Evolutionary conservation across 2,113 vertebrate genomes (phyloP).

Genomic region (Sorex fumeus): DNA sequence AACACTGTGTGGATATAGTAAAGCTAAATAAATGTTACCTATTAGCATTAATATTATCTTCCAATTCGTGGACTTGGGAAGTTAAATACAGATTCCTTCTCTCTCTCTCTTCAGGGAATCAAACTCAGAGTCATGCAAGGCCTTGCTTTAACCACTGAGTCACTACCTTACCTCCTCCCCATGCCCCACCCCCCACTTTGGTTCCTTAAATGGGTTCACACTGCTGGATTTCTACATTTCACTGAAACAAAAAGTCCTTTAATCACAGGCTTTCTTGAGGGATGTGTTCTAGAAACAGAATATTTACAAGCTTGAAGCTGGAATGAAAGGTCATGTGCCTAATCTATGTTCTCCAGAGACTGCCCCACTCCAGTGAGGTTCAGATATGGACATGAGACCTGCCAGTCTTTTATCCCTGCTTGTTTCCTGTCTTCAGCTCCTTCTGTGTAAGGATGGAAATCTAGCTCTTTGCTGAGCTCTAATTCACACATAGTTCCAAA

Average conservation of each 20-base stretch:
- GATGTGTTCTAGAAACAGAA: constrained; percentile 10
- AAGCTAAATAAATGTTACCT: constrained; percentile 33
- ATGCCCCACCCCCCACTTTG: not conserved
- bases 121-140: no score
- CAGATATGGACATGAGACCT: not conserved
- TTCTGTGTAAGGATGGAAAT: not conserved
- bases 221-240: constrained; percentile 8
- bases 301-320: not conserved
- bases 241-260: constrained; percentile 3
- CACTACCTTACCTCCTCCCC: no score
- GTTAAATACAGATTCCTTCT: not conserved
- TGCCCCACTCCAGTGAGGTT: not conserved
- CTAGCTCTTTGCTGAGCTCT: not conserved
- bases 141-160: no score
- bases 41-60: not conserved
- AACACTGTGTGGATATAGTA: not conserved
- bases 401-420: not conserved
- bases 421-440: not conserved
- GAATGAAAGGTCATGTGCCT: not conserved
- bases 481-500: constrained; percentile 1
- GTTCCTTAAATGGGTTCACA: not conserved
- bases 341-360: not conserved
- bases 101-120: not conserved
- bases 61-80: constrained; percentile 8
- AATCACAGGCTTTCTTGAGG: not conserved